Base-by-base conservation (phyloP, 1,140 invertebrate species). In the Cecropterus lyciades region DNA sequence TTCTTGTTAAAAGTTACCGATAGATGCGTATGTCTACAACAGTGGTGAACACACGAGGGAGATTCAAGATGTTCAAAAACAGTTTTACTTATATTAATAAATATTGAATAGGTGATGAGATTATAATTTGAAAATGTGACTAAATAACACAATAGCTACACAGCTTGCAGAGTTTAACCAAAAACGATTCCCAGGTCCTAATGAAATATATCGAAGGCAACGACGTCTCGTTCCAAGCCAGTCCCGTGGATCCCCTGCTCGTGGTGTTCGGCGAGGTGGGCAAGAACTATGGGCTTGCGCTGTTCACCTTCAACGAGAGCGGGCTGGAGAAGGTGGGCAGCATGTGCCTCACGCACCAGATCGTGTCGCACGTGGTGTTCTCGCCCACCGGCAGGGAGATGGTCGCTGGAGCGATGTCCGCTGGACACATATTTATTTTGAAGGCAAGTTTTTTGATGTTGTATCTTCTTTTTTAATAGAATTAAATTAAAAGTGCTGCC, bases 371-470 rank as follows among this genome's bases (percentile, higher is more conserved):
- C 8, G 73, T 92, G 0, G 67, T 75, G 1, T 92, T 92, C 70
- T 87, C 88, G 4, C 76, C 82, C 0, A 79, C 67, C 1, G 91
- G 90, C 4, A 78, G 81, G 17, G 70, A 86, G 3, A 15, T 93
- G 20, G 77, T 87, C 3, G 87, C 84, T 1, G 87, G 80, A 0
- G 88, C 90, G 11, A 85, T 87, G 82, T 84, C 82, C 1, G 84
- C 85, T 14, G 92, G 92, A 24, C 88, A 92, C 68, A 82, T 93
- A 14, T 92, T 92, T 70, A 85, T 92, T 59, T 79, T 86, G 15
- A 79, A 87, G 75, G 92, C 92, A 63, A 48, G 13, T 10, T n/a
- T n/a, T 6, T 14, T 0, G 13, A 5, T 40, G 5, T 43, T n/a
- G 0, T 43, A 43, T 7, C 7, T 37, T n/a, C 9, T 37, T 10